Evolutionary conservation across 2,888 invertebrate genomes (phyloP).

Genomic region (Drosophila villosipedis): DNA sequence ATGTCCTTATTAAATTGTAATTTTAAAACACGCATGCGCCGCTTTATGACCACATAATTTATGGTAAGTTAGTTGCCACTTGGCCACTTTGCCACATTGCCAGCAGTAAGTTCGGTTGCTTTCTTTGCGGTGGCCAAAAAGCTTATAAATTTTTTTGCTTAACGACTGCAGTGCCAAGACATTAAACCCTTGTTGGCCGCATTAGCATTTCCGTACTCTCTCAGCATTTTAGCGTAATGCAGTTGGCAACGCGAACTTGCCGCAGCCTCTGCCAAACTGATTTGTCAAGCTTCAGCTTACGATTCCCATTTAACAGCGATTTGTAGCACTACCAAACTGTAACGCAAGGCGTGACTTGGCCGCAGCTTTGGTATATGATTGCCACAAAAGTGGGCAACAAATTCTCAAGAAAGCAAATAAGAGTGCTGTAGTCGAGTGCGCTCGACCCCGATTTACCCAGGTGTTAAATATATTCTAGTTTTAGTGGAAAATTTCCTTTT

Average conservation of each 20-base stretch:
- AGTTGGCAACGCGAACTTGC: conserved; percentile 59
- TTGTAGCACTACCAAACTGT: conserved; percentile 31
- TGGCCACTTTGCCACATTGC: conserved; percentile 13
- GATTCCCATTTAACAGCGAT: conserved; percentile 43
- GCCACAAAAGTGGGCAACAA: conserved; percentile 21
- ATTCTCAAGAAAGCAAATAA: neutral
- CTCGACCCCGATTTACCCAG: too few species aligned
- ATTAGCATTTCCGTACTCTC: conserved; percentile 62
- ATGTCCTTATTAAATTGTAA: conserved; percentile 45
- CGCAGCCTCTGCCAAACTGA: conserved; percentile 41
- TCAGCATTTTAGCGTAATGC: conserved; percentile 54
- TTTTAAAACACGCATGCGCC: conserved; percentile 23
- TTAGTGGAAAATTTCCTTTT: too few species aligned
- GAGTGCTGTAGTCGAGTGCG: too few species aligned
- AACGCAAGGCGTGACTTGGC: conserved; percentile 27
- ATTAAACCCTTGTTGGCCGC: conserved; percentile 76
- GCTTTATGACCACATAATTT: conserved; percentile 48
- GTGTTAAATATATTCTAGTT: too few species aligned
- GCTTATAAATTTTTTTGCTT: conserved; percentile 58
- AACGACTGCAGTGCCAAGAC: conserved; percentile 74
- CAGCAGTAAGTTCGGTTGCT: conserved; percentile 3
- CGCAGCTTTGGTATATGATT: neutral
- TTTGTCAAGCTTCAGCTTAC: conserved; percentile 30
- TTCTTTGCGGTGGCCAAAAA: conserved; percentile 42
- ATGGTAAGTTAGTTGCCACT: conserved; percentile 60